Evolutionary conservation across 2,888 invertebrate genomes (phyloP).

Genomic region (Trilocha varians): DNA sequence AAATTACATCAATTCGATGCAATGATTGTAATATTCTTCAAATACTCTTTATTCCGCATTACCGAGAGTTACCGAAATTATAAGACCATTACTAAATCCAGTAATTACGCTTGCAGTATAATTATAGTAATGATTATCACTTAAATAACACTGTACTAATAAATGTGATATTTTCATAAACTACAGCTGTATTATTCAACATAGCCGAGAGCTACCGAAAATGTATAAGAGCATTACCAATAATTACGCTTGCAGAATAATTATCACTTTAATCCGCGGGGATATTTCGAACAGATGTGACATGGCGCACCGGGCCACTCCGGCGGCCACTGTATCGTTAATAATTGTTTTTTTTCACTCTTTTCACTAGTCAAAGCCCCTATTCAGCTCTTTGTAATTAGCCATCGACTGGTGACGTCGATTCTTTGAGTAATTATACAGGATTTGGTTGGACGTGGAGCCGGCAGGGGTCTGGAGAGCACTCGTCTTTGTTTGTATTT

Average conservation of each 20-base stretch:
- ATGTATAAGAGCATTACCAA: slow-evolving; percentile 29
- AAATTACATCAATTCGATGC: too few relatives aligned
- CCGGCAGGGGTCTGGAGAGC: slow-evolving; percentile 12
- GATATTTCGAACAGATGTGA: slow-evolving; percentile 61
- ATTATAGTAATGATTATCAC: neutral
- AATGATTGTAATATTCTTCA: too few relatives aligned
- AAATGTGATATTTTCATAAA: neutral
- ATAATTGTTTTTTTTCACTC: slow-evolving; percentile 58
- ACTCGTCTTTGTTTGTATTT: slow-evolving; percentile 14
- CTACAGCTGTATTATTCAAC: neutral
- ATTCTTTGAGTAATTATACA: slow-evolving; percentile 59
- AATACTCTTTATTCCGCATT: too few relatives aligned
- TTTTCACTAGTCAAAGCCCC: slow-evolving; percentile 58
- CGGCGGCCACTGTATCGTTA: slow-evolving; percentile 66
- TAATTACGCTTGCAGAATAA: slow-evolving; percentile 68
- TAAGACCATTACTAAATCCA: too few relatives aligned
- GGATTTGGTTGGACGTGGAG: slow-evolving; percentile 34
- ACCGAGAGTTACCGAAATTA: too few relatives aligned
- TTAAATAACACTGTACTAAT: neutral
- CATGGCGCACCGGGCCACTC: slow-evolving; percentile 65
- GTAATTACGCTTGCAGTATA: too few relatives aligned
- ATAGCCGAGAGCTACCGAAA: neutral
- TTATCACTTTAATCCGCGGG: slow-evolving; percentile 66
- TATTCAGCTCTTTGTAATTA: slow-evolving; percentile 67
- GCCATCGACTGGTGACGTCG: slow-evolving; percentile 54